phyloP scores from a whole-genome alignment of 1,140 invertebrate species.

The Drosophila parabipectinata region DNA sequence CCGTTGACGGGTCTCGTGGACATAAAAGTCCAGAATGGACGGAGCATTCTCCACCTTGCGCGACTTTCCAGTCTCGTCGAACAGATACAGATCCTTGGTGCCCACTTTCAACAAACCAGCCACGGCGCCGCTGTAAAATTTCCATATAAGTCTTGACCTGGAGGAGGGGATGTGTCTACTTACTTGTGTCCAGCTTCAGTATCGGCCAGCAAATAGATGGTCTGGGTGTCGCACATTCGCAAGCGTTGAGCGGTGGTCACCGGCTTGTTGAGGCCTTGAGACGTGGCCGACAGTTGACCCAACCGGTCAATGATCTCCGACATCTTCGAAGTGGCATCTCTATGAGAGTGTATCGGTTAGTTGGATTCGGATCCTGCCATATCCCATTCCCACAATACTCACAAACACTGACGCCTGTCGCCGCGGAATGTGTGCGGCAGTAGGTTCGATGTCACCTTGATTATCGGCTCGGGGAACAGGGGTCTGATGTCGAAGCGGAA shows the following conservation, averaged over 20 bases:
- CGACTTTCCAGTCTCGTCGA: constrained; percentile 88
- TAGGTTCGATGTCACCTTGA: constrained; percentile 86
- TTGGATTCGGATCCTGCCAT: constrained; percentile 9
- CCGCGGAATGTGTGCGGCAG: constrained; percentile 87
- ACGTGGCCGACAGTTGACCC: constrained; percentile 89
- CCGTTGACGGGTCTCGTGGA: constrained; percentile 91
- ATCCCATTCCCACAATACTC: constrained; percentile 83
- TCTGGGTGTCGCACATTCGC: constrained; percentile 87
- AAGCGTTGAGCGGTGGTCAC: constrained; percentile 89
- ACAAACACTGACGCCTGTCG: constrained; percentile 86
- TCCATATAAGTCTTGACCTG: neutral
- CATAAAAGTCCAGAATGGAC: constrained; percentile 95
- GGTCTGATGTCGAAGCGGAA: constrained; percentile 87
- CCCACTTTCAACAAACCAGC: constrained; percentile 94
- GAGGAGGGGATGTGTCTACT: constrained; percentile 49
- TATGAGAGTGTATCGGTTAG: constrained; percentile 79
- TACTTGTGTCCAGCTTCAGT: constrained; percentile 86
- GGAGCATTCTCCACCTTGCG: constrained; percentile 89
- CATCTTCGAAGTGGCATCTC: constrained; percentile 87
- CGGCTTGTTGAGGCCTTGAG: constrained; percentile 89
- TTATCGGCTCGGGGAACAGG: constrained; percentile 86
- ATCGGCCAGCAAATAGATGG: constrained; percentile 89
- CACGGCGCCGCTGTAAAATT: constrained; percentile 86
- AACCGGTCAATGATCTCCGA: constrained; percentile 88
- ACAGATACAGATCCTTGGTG: constrained; percentile 92